A percentile compares a stretch with the other conserved stretches of the same genome.
Evolutionary conservation across 2,797 vertebrate species (phyloP).

Genomic region (Notolepis coatsorum): DNA sequence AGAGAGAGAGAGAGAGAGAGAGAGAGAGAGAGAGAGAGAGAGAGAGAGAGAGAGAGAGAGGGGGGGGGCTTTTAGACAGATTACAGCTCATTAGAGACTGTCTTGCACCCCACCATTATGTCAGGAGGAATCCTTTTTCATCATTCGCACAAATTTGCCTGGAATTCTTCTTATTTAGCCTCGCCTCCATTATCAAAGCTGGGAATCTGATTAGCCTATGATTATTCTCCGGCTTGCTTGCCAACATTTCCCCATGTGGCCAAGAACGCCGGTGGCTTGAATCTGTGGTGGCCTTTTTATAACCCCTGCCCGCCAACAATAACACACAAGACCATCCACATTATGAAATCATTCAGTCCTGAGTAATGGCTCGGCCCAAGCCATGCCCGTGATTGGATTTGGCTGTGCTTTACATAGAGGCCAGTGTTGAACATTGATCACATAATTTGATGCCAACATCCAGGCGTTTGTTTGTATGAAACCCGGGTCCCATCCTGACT

Average conservation of each 20-base stretch:
- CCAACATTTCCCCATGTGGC: constrained; percentile 91
- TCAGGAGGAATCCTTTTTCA: constrained; percentile 99
- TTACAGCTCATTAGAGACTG: constrained; percentile 99
- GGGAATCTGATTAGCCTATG: constrained; percentile 98
- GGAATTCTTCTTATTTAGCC: constrained; percentile 99
- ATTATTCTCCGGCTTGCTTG: constrained; percentile 96
- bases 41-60: constrained; percentile 27
- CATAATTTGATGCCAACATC: not conserved
- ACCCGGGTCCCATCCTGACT: too few relatives aligned
- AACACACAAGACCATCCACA: constrained; percentile 54
- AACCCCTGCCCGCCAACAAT: constrained; percentile 73
- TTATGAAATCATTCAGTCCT: constrained; percentile 49
- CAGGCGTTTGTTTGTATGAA: not conserved
- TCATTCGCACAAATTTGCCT: constrained; percentile 99
- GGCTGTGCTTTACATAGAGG: constrained; percentile 18
- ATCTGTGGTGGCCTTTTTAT: constrained; percentile 69
- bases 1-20: constrained; percentile 35
- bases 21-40: constrained; percentile 43
- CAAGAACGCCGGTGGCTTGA: constrained; percentile 73
- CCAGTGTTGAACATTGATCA: not conserved
- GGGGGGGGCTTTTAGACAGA: constrained; percentile 94
- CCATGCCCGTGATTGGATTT: constrained; percentile 36
- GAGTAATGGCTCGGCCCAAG: constrained; percentile 29
- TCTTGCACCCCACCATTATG: constrained; percentile 97
- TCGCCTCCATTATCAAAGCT: constrained; percentile 98